phyloP scores from a whole-genome alignment of 2,888 invertebrate genomes.

The Drosophila atripex region DNA sequence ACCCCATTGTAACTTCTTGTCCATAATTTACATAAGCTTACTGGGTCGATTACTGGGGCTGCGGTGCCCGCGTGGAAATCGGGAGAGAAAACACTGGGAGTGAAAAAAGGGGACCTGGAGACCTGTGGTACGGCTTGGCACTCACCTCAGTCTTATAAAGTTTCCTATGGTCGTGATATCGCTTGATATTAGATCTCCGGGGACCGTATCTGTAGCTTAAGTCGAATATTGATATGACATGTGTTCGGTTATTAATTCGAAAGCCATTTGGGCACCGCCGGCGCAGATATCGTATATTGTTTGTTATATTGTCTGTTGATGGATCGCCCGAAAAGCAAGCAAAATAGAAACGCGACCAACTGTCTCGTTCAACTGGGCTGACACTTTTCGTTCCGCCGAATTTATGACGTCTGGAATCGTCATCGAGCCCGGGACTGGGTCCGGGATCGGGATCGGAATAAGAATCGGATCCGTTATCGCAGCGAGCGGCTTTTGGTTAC shows the following conservation, averaged over 20 bases:
- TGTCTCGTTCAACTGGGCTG: constrained; percentile 41
- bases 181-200: constrained; percentile 51
- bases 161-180: constrained; percentile 77
- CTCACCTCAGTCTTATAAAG: constrained; percentile 83
- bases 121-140: constrained; percentile 36
- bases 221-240: constrained; percentile 40
- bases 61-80: constrained; percentile 16
- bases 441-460: constrained; percentile 13
- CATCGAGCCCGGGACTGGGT: constrained; percentile 6
- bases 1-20: constrained; percentile 8
- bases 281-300: not conserved
- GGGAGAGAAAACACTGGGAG: not conserved
- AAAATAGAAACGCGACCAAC: constrained; percentile 53
- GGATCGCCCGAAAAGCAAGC: constrained; percentile 59
- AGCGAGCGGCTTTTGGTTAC: constrained; percentile 45
- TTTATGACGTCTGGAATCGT: constrained; percentile 60
- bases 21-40: constrained; percentile 68
- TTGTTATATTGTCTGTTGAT: constrained; percentile 62
- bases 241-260: constrained; percentile 64
- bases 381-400: constrained; percentile 57
- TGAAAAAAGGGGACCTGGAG: not conserved
- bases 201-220: constrained; percentile 42
- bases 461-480: constrained; percentile 39
- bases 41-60: too few relatives aligned
- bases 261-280: constrained; percentile 50